Percentiles rank a stretch among this genome's conserved stretches.
These are phyloP conservation scores for Chloromyia formosa DNA, from an alignment of 2,888 invertebrate species.

Conservation along the genomic window DNA sequence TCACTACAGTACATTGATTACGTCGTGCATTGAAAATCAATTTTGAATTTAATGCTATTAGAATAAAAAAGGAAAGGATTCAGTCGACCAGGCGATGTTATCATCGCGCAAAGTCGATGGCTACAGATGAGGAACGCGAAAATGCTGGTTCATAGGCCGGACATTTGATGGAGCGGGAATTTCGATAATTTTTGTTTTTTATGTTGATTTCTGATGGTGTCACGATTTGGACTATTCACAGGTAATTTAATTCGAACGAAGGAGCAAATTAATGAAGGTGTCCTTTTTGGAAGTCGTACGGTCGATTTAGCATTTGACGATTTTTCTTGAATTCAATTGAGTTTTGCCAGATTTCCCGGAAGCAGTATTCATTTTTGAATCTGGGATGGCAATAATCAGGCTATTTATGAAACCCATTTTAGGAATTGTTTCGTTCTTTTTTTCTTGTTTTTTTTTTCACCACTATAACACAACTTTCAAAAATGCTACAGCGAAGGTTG, in stretches of 20 bases:
- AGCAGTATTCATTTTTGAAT: too few species aligned
- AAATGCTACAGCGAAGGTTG: too few species aligned
- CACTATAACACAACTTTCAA: too few species aligned
- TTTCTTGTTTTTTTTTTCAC: too few species aligned
- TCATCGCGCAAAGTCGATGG: too few species aligned
- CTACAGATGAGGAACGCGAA: too few species aligned
- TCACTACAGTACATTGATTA: slow-evolving; percentile 33
- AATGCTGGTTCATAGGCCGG: too few species aligned
- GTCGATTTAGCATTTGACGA: slow-evolving; percentile 17
- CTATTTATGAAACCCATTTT: too few species aligned
- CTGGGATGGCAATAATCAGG: too few species aligned
- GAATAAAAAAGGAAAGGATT: slow-evolving; percentile 30
- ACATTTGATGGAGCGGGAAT: not conserved
- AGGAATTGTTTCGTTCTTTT: too few species aligned
- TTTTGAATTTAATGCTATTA: slow-evolving; percentile 38
- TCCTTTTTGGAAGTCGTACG: not conserved
- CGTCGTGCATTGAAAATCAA: slow-evolving; percentile 40
- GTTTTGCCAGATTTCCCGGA: too few species aligned
- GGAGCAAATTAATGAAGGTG: slow-evolving; percentile 16
- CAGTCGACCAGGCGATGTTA: not conserved
- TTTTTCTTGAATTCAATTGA: too few species aligned
- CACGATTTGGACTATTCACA: slow-evolving; percentile 7
- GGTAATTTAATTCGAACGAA: slow-evolving; percentile 19
- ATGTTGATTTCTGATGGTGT: not conserved
- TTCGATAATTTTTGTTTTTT: slow-evolving; percentile 13